A percentile compares a stretch with the other conserved stretches of the same genome.
phyloP scores from a whole-genome alignment of 2,113 vertebrate species.

The Maccullochella peelii region DNA sequence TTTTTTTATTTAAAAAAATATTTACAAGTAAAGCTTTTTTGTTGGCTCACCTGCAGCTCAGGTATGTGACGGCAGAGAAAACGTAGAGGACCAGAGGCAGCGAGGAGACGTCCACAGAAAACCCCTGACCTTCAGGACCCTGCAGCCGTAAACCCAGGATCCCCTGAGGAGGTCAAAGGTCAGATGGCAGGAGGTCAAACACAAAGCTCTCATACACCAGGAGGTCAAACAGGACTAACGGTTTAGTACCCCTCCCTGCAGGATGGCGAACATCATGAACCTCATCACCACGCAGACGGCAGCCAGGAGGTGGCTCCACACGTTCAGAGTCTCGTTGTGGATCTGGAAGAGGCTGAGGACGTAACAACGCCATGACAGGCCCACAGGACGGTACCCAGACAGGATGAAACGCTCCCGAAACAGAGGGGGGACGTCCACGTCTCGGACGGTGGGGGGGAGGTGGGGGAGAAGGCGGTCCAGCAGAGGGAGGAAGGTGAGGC shows the following conservation, averaged over 20 bases:
- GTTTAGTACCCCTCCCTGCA: slow-evolving; percentile 64
- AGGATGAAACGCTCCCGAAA: slow-evolving; percentile 91
- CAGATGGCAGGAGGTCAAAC: slow-evolving; percentile 25
- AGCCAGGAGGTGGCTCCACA: slow-evolving; percentile 93
- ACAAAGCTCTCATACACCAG: background rate
- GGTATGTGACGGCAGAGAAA: slow-evolving; percentile 87
- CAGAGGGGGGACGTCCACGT: slow-evolving; percentile 87
- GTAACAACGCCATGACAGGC: slow-evolving; percentile 89
- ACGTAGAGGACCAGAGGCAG: slow-evolving; percentile 89
- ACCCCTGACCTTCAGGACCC: slow-evolving; percentile 69
- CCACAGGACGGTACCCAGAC: slow-evolving; percentile 88
- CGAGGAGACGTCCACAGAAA: slow-evolving; percentile 75
- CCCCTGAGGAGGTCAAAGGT: slow-evolving; percentile 84
- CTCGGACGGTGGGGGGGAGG: slow-evolving; percentile 83
- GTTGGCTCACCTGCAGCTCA: slow-evolving; percentile 83
- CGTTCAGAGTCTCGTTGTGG: slow-evolving; percentile 93
- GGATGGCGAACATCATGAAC: slow-evolving; percentile 50
- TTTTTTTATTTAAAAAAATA: background rate
- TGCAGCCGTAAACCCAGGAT: slow-evolving; percentile 80
- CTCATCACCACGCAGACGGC: slow-evolving; percentile 63
- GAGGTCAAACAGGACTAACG: background rate
- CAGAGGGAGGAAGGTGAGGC: background rate
- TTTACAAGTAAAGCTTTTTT: background rate
- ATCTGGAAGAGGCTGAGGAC: slow-evolving; percentile 92
- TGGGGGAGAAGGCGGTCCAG: slow-evolving; percentile 79